Evolutionary conservation across 2,113 vertebrate genomes (phyloP).

Genomic region (rabbit (Oryctolagus cuniculus)): DNA sequence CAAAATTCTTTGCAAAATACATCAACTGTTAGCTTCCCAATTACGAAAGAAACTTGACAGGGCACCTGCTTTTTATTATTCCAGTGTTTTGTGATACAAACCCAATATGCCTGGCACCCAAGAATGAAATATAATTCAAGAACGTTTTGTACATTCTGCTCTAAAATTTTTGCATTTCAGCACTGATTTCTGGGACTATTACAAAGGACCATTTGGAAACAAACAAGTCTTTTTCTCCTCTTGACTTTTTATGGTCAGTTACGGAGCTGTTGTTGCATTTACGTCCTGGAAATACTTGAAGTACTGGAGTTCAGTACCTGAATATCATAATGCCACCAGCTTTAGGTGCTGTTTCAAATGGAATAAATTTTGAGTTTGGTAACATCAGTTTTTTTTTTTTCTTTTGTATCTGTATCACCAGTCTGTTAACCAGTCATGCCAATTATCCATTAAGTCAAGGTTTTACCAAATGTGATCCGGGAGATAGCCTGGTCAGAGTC

Average conservation of each 20-base stretch:
- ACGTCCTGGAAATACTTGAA: slow-evolving; percentile 60
- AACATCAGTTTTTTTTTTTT: not conserved
- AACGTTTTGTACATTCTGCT: slow-evolving; percentile 67
- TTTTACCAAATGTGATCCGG: not conserved
- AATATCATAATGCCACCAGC: slow-evolving; percentile 38
- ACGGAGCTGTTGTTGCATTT: slow-evolving; percentile 63
- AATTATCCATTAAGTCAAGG: not conserved
- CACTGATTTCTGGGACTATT: slow-evolving; percentile 54
- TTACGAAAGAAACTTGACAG: slow-evolving; percentile 65
- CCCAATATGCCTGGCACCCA: slow-evolving; percentile 64
- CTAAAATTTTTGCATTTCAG: not conserved
- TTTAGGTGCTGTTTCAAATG: not conserved
- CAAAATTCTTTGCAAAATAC: slow-evolving; percentile 73
- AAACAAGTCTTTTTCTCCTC: not conserved
- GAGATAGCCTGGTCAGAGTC: not conserved
- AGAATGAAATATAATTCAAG: slow-evolving; percentile 72
- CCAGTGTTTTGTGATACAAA: slow-evolving; percentile 73
- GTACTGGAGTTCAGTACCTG: slow-evolving; percentile 25
- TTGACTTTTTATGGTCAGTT: slow-evolving; percentile 46
- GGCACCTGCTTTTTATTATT: slow-evolving; percentile 78
- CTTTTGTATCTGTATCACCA: not conserved
- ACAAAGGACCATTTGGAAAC: slow-evolving; percentile 52
- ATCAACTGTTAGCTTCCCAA: slow-evolving; percentile 69
- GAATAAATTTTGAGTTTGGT: not conserved
- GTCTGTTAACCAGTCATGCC: not conserved